phyloP scores from a whole-genome alignment of 1,140 invertebrate species.

The Eueides isabella region DNA sequence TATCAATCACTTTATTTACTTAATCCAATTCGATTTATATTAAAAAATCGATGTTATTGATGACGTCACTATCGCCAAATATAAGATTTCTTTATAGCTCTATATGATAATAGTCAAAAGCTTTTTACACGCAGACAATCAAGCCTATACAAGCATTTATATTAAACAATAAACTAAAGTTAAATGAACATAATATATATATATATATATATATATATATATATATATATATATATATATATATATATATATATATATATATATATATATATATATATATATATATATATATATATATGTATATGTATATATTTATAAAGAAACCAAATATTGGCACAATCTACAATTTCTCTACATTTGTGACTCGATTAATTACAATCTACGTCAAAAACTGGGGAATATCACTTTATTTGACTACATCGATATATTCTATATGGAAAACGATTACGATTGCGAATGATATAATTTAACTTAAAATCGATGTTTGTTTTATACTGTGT shows the following conservation, averaged over 20 bases:
- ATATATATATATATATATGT: not conserved
- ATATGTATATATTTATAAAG: constrained; percentile 33
- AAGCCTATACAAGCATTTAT: constrained; percentile 22
- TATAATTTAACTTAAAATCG: not conserved
- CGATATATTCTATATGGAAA: not conserved
- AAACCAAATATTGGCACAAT: constrained; percentile 42
- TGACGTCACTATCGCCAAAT: constrained; percentile 22
- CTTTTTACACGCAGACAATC: constrained; percentile 11
- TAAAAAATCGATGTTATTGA: not conserved
- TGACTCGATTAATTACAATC: constrained; percentile 32
- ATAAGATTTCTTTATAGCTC: constrained; percentile 30
- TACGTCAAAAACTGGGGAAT: constrained; percentile 33
- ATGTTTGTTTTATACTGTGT: not conserved
- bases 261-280: not conserved
- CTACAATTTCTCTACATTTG: constrained; percentile 31
- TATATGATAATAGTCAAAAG: not conserved
- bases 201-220: constrained; percentile 9
- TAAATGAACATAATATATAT: constrained; percentile 5
- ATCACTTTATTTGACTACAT: constrained; percentile 30
- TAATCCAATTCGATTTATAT: not conserved
- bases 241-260: constrained; percentile 5
- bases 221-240: not conserved
- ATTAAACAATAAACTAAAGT: constrained; percentile 12
- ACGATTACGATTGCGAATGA: not conserved
- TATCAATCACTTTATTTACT: not conserved